Evolutionary conservation across 2,113 vertebrate genomes (phyloP).

Genomic region (Symphodus melops): DNA sequence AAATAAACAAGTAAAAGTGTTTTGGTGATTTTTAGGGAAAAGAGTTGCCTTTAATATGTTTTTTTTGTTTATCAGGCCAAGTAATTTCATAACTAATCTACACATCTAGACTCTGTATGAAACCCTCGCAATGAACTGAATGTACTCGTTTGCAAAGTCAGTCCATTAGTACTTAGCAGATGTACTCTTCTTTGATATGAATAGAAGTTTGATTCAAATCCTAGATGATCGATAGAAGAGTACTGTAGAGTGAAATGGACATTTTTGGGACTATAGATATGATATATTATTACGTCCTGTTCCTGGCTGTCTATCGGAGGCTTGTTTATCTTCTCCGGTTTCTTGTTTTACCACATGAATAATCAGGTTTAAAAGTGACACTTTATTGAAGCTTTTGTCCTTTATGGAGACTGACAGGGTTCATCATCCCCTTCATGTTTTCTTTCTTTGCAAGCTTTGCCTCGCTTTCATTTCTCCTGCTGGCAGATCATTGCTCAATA

Average conservation of each 20-base stretch:
- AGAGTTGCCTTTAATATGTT: background rate
- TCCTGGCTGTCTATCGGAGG: background rate
- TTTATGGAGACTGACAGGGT: background rate
- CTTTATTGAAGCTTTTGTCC: background rate
- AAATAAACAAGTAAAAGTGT: background rate
- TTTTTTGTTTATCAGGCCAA: too few species aligned
- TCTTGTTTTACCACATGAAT: background rate
- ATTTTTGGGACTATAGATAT: background rate
- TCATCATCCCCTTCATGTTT: background rate
- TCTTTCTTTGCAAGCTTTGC: constrained; percentile 17
- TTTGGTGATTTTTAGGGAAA: background rate
- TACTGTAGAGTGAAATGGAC: too few species aligned
- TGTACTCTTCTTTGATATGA: background rate
- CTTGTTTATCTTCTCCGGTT: background rate
- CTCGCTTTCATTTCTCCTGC: constrained; percentile 35
- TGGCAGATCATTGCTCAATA: constrained; percentile 27
- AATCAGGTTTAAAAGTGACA: background rate
- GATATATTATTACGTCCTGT: background rate
- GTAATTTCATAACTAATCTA: background rate
- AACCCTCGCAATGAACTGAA: background rate
- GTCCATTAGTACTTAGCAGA: too few species aligned
- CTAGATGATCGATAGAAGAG: background rate
- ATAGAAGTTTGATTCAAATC: background rate
- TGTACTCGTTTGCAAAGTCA: background rate
- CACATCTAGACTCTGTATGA: background rate